Evolutionary conservation across 53 echinoderm and acorn worm species (phyloP), one percentile per base, ranked within the genome.

Genomic region (Crossaster papposus): DNA sequence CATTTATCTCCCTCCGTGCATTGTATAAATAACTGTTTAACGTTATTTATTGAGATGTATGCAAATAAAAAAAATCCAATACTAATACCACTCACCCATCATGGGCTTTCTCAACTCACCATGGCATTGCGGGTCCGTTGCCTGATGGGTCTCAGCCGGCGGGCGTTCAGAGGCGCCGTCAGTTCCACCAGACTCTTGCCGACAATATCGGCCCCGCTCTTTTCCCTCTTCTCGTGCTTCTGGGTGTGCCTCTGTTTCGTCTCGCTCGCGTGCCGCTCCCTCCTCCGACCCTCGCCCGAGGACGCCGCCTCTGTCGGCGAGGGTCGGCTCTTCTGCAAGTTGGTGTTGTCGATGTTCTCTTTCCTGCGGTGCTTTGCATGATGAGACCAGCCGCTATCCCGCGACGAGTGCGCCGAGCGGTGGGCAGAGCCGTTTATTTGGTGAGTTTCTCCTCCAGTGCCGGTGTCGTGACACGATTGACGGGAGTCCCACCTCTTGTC

Each of bases 71-170:
- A n/a, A n/a, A n/a, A 44, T 7, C 44, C 9, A 44, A 44, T 44
- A 7, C 6, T 9, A 44, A 44, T 9, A 44, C 5, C 44, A 44
- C 44, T 7, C 9, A 44, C 44, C 44, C 44, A 44, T 9, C 44
- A 44, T 44, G 0, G 30, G 30, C 35, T 65, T 64, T 64, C 33
- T 29, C 82, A 82, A 50, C 95, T 91, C 73, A 97, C 98, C 93
- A 98, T 89, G 14, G 98, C 98, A 94, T 98, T 98, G 65, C 98
- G 93, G 32, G 98, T 93, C 11, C 83, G 81, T 64, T 98, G 98
- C 65, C 98, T 87, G 77, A 98, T 94, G 1, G 98, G 98, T 37
- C 98, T 75, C 2, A 97, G 91, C 80, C 98, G 90, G 35, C 82
- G 86, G 3, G 96, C 98, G 55, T 98, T 96, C 72, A 96, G 81